Conservation (phyloP, 2,113 vertebrate genomes). For the Morone saxatilis region DNA sequence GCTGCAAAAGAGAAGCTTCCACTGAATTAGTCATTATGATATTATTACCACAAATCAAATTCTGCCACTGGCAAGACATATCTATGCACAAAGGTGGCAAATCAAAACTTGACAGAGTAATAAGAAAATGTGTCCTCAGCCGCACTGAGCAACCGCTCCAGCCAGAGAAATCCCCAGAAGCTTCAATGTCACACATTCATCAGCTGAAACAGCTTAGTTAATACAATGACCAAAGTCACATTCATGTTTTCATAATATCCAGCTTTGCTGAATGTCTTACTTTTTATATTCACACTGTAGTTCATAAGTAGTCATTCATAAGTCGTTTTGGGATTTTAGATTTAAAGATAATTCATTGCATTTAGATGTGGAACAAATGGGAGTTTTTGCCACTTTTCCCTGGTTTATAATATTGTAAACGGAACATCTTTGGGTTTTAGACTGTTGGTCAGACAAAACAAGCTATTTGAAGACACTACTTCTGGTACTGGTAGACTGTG, state of each 20-base stretch:
- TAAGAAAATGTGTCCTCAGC: neutral
- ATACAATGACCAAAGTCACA: neutral
- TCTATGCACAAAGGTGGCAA: constrained; percentile 5
- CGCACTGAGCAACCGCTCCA: no score
- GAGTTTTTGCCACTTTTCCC: neutral
- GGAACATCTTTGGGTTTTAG: neutral
- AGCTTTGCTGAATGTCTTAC: neutral
- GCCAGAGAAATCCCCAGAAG: neutral
- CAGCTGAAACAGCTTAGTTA: neutral
- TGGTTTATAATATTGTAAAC: neutral
- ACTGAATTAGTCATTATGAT: neutral
- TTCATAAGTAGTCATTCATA: no score
- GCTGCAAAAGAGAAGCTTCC: neutral
- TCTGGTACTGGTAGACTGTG: neutral
- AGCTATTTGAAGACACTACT: neutral
- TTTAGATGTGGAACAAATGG: neutral
- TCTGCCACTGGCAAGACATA: neutral
- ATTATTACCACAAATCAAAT: neutral
- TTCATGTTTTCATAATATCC: neutral
- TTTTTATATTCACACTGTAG: no score
- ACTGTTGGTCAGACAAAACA: neutral
- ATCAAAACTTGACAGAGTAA: neutral
- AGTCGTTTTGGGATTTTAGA: no score
- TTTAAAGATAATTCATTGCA: no score
- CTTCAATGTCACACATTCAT: neutral